A percentile compares a stretch with the other conserved stretches of the same genome.
Evolutionary conservation across 1,140 invertebrate genomes (phyloP).

Genomic region (Apis laboriosa): DNA sequence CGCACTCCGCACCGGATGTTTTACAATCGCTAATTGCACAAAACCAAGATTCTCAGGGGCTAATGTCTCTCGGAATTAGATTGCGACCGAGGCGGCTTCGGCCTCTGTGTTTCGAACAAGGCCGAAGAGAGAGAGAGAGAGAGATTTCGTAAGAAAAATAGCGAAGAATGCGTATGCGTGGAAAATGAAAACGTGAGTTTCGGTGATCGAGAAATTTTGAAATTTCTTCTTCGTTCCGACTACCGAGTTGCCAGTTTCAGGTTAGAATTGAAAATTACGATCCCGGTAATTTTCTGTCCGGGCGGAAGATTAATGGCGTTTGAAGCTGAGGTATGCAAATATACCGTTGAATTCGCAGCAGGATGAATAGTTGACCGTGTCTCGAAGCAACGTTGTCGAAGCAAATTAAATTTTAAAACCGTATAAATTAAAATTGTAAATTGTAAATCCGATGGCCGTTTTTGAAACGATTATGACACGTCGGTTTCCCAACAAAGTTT

Average conservation of each 20-base stretch:
- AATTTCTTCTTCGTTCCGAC: neutral
- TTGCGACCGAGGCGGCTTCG: neutral
- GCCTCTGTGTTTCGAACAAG: neutral
- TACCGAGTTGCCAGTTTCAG: too few relatives aligned
- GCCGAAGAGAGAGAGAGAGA: neutral
- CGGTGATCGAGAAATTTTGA: neutral
- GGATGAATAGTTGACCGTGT: neutral
- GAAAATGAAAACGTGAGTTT: too few relatives aligned
- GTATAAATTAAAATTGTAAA: too few relatives aligned
- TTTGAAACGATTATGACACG: too few relatives aligned
- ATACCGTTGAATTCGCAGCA: conserved; percentile 1
- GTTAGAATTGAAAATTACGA: conserved; percentile 42
- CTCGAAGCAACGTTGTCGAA: neutral
- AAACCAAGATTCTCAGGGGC: neutral
- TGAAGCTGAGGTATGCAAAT: conserved; percentile 13
- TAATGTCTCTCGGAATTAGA: conserved; percentile 9
- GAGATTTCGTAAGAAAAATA: neutral
- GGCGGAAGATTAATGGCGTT: conserved; percentile 2
- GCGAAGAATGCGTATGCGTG: too few relatives aligned
- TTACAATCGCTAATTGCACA: neutral
- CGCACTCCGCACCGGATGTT: neutral
- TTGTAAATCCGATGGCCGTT: too few relatives aligned
- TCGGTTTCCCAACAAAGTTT: too few relatives aligned
- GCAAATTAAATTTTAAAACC: neutral
- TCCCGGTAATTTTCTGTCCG: conserved; percentile 13